Evolutionary conservation across 2,113 vertebrate species (phyloP), one percentile per base, ranked within the genome.

Genomic region (Heterocephalus glaber): DNA sequence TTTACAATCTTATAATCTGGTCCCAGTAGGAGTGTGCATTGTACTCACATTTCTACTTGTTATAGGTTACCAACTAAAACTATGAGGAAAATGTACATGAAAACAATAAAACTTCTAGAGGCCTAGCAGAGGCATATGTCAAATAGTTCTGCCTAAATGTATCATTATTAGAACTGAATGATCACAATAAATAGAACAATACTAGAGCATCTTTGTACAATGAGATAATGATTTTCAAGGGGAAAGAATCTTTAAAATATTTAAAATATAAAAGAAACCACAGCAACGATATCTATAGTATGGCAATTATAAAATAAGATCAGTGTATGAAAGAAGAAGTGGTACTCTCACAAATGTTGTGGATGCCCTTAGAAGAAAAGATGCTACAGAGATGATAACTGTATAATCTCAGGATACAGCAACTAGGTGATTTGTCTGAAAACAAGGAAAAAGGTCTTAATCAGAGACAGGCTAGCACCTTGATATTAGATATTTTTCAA

Each of bases 371-470:
- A 14, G 38, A 5, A 44, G 28, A 87, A 35, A 16, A 87, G 3
- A 47, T 5, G 66, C 12, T 56, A 16, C 12, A 58, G 49, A 80
- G 10, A 44, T 44, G 13, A 65, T 28, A 49, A 38, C 20, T 65
- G 26, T 52, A 14, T 58, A 2, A 56, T 41, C 16, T 28, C 49
- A 72, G 28, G 22, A 41, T 47, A 74, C 4, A 56, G 26, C 2
- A 61, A 85, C 35, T 58, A 65, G 28, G 33, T 6, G 3, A 35
- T 30, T n/a, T 52, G 5, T 38, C n/a, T 7, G 6, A 7, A 80
- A 35, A 38, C 3, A 1, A 41, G 17, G 4, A 26, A 54, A 58
- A 47, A 3, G 19, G 11, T 0, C 8, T 4, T 63, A 2, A 19
- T 9, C 7, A 60, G 83, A 76, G 44, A 28, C 19, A 12, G 4